Percentiles rank a stretch among this genome's conserved stretches.
These are phyloP conservation scores for Habroteleia sp. DNA, from an alignment of 2,888 invertebrate species.

Conservation along the genomic window DNA sequence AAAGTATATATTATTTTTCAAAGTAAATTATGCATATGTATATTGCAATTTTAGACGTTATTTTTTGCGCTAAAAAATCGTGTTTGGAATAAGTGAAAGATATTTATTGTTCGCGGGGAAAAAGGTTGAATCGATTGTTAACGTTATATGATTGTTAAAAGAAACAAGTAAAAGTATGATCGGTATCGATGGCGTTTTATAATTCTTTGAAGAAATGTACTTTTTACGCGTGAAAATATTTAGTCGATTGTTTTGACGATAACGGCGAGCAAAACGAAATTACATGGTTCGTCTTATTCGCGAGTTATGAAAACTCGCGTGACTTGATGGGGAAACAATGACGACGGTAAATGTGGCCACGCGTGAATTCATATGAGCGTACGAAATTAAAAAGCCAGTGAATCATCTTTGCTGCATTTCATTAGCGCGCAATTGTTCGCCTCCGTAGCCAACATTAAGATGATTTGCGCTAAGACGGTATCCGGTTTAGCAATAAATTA, in stretches of 20 bases:
- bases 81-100: slow-evolving; percentile 26
- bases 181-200: slow-evolving; percentile 24
- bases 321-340: slow-evolving; percentile 36
- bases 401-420: slow-evolving; percentile 31
- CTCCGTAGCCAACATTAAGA: background rate
- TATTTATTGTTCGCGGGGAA: slow-evolving; percentile 32
- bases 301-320: slow-evolving; percentile 32
- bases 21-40: no score
- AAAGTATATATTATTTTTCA: no score
- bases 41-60: no score
- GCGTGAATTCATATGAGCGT: background rate
- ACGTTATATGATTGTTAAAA: slow-evolving; percentile 22
- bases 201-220: slow-evolving; percentile 25
- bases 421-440: slow-evolving; percentile 19
- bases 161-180: slow-evolving; percentile 49
- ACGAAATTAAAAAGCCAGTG: slow-evolving; percentile 9
- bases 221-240: slow-evolving; percentile 32
- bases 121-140: slow-evolving; percentile 28
- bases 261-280: slow-evolving; percentile 2
- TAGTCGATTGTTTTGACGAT: slow-evolving; percentile 21
- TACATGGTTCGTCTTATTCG: slow-evolving; percentile 12
- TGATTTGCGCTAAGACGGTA: background rate
- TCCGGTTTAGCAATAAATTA: slow-evolving; percentile 10
- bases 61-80: slow-evolving; percentile 4
- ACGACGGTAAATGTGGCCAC: slow-evolving; percentile 9